Conservation (phyloP, 2,888 invertebrate genomes). For the Cephonodes hylas region DNA sequence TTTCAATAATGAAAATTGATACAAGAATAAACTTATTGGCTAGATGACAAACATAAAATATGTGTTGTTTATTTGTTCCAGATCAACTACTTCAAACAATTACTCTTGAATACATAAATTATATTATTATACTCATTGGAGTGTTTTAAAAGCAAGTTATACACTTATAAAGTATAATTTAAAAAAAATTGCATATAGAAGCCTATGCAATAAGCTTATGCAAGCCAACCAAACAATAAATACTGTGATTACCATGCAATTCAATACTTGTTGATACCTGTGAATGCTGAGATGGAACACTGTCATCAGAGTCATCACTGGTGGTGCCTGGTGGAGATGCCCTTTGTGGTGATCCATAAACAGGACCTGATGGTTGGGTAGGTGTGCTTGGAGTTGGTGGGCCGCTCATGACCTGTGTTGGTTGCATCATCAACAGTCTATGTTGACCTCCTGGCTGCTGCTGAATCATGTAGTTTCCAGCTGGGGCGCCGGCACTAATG, state of each 20-base stretch:
- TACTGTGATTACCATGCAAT: slow-evolving; percentile 6
- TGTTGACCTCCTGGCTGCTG: slow-evolving; percentile 81
- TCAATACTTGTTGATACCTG: slow-evolving; percentile 49
- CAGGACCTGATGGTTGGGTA: slow-evolving; percentile 58
- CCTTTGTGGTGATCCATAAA: slow-evolving; percentile 82
- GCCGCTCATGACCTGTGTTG: slow-evolving; percentile 74
- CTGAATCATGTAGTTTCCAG: slow-evolving; percentile 82
- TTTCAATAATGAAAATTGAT: no score
- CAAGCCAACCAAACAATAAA: slow-evolving; percentile 6
- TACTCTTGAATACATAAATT: no score
- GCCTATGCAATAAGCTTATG: slow-evolving; percentile 11
- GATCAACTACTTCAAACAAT: no score
- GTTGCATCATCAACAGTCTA: slow-evolving; percentile 79
- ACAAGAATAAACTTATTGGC: no score
- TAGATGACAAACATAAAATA: no score
- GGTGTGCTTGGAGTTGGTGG: slow-evolving; percentile 72
- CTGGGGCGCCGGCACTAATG: slow-evolving; percentile 77
- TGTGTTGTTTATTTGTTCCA: no score
- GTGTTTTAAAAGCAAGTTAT: no score
- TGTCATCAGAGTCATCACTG: slow-evolving; percentile 94
- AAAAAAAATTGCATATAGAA: no score
- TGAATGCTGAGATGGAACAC: slow-evolving; percentile 84
- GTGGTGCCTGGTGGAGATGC: slow-evolving; percentile 87
- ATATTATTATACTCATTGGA: no score
- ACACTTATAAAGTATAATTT: no score